Evolutionary conservation across 2,797 vertebrate species (phyloP).

Genomic region (Australoheros facetus): DNA sequence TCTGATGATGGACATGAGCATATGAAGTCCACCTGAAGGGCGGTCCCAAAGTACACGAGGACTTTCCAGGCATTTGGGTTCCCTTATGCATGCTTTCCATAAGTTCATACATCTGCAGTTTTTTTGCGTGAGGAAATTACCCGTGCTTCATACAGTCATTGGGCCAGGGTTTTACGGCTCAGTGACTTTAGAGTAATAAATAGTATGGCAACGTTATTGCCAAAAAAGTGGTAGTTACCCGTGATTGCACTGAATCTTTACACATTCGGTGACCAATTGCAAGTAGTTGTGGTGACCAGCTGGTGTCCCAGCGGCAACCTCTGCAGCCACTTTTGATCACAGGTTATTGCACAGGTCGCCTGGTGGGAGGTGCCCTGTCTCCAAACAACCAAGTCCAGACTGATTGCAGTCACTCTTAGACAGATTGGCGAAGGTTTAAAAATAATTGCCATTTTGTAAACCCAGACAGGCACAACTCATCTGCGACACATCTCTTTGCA

Average conservation of each 20-base stretch:
- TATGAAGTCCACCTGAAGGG: no score
- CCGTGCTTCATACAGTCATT: no score
- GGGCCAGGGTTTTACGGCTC: neutral
- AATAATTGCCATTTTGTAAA: neutral
- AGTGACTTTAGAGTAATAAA: neutral
- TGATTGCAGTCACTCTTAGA: neutral
- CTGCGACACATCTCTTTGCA: neutral
- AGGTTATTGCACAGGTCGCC: neutral
- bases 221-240: no score
- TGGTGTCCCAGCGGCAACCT: neutral
- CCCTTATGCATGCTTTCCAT: no score
- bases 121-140: no score
- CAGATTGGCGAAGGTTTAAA: neutral
- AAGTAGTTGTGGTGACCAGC: neutral
- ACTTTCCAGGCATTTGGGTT: no score
- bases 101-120: no score
- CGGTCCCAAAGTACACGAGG: no score
- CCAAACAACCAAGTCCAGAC: neutral
- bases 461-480: neutral
- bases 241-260: neutral
- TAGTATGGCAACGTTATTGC: neutral
- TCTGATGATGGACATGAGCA: no score
- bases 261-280: neutral
- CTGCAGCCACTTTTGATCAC: neutral
- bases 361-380: neutral